Evolutionary conservation across 2,888 invertebrate genomes (phyloP).

Genomic region (Xiphydria camelus): DNA sequence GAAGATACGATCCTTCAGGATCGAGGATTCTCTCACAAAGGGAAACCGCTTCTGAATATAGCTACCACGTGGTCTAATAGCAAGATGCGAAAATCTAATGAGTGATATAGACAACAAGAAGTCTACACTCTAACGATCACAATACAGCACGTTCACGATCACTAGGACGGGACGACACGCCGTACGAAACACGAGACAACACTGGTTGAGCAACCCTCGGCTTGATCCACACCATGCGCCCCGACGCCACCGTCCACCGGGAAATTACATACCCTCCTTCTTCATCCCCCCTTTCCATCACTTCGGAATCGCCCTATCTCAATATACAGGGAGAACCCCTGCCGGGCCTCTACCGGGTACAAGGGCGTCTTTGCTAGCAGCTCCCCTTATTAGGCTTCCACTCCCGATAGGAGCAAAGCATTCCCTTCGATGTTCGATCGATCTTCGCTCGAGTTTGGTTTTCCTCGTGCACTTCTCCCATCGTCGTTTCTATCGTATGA

Average conservation of each 20-base stretch:
- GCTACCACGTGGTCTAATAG: no score
- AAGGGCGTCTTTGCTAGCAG: slow-evolving; percentile 34
- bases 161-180: slow-evolving; percentile 47
- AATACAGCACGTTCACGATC: slow-evolving; percentile 46
- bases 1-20: no score
- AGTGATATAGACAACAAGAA: no score
- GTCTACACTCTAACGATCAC: slow-evolving; percentile 52
- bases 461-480: no score
- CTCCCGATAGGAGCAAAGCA: slow-evolving; percentile 7
- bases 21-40: no score
- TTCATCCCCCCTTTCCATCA: slow-evolving; percentile 17
- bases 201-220: slow-evolving; percentile 52
- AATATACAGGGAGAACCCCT: slow-evolving; percentile 34
- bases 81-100: no score
- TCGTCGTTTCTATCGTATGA: no score
- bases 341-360: slow-evolving; percentile 29
- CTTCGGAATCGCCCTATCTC: slow-evolving; percentile 41
- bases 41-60: no score
- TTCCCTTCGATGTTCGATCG: not conserved
- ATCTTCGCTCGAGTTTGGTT: no score
- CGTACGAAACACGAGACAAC: slow-evolving; percentile 52
- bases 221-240: slow-evolving; percentile 42
- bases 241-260: slow-evolving; percentile 50
- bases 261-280: slow-evolving; percentile 46
- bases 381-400: slow-evolving; percentile 37